Conservation (phyloP, 2,888 invertebrate genomes). For the Chrysolina americana region DNA sequence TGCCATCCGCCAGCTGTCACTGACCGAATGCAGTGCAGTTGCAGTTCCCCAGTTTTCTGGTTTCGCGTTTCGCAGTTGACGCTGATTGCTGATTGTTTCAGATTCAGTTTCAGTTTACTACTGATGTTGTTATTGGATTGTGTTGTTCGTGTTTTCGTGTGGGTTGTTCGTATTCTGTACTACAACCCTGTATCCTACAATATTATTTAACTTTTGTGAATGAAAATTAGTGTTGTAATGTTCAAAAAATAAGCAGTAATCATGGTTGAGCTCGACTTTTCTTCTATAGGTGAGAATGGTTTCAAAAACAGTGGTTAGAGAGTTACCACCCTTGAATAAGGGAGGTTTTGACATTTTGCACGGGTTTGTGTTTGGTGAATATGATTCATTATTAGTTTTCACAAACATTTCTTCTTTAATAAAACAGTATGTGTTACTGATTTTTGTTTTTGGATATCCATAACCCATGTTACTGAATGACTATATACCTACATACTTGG, state of each 20-base stretch:
- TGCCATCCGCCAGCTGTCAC: no score
- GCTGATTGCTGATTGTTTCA: no score
- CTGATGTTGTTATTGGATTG: neutral
- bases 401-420: no score
- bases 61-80: no score
- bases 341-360: conserved; percentile 65
- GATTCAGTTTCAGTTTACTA: neutral
- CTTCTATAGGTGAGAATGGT: conserved; percentile 62
- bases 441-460: no score
- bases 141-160: neutral
- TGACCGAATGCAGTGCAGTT: no score
- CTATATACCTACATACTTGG: no score
- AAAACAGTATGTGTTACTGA: no score
- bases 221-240: conserved; percentile 61
- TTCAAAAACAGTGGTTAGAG: conserved; percentile 44
- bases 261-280: conserved; percentile 66
- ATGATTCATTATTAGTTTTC: no score
- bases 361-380: no score
- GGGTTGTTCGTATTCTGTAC: conserved; percentile 1
- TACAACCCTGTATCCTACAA: neutral
- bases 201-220: conserved; percentile 58
- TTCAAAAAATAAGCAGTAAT: conserved; percentile 51
- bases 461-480: no score
- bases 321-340: conserved; percentile 59
- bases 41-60: no score